phyloP scores from a whole-genome alignment of 2,113 vertebrate genomes.

The Pygoscelis antarcticus region DNA sequence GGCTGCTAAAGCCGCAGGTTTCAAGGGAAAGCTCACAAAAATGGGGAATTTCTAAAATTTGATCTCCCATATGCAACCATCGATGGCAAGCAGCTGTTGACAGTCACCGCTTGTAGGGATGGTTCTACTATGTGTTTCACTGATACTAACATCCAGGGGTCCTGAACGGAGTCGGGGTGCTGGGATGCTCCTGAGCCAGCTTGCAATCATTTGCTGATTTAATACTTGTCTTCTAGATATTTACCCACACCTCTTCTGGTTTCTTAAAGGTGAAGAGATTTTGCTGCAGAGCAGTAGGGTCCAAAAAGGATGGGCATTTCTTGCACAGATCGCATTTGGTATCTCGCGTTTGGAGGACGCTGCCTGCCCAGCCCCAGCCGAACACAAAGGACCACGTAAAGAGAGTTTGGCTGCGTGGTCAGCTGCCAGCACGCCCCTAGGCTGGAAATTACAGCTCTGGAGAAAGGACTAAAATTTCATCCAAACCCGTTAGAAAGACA shows the following conservation, averaged over 20 bases:
- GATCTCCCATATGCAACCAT: rapidly evolving
- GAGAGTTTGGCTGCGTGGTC: background rate
- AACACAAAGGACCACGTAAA: rapidly evolving
- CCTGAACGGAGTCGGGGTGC: rapidly evolving
- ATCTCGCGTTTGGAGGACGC: background rate
- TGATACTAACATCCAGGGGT: background rate
- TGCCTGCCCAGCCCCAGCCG: background rate
- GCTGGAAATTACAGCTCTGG: background rate
- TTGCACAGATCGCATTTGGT: rapidly evolving
- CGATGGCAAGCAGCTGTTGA: background rate
- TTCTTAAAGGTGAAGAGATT: background rate
- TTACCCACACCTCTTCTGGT: background rate
- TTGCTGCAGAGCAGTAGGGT: background rate
- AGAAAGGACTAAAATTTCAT: background rate
- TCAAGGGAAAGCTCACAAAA: background rate
- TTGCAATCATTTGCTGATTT: background rate
- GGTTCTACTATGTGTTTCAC: background rate
- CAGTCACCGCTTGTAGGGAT: too few species aligned
- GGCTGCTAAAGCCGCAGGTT: background rate
- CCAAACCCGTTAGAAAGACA: background rate
- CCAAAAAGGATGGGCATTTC: background rate
- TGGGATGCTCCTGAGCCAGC: background rate
- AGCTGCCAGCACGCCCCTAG: background rate
- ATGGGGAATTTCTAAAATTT: background rate
- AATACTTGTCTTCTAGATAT: background rate